Conservation (phyloP, 2,113 vertebrate genomes). For the Nerophis ophidion region DNA sequence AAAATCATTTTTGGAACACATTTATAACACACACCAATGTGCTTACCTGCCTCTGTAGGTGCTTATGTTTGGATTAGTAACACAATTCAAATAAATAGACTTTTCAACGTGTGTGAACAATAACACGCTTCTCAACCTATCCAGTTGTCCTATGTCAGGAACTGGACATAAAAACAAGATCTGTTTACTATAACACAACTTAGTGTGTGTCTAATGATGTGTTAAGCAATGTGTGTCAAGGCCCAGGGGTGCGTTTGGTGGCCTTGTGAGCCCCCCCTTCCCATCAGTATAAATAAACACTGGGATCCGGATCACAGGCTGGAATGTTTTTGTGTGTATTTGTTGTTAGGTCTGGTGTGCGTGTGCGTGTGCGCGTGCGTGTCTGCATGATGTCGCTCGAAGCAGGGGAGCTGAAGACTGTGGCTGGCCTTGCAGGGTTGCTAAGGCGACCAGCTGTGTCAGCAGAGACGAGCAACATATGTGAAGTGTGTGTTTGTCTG, state of each 20-base stretch:
- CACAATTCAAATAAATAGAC: no score
- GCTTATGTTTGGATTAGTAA: no score
- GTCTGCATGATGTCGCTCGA: constrained; percentile 39
- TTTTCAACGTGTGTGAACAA: no score
- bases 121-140: no score
- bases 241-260: constrained; percentile 33
- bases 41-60: no score
- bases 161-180: not conserved
- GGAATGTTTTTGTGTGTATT: constrained; percentile 30
- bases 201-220: constrained; percentile 33
- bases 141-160: no score
- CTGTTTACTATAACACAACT: constrained; percentile 1
- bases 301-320: constrained; percentile 53
- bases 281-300: constrained; percentile 54
- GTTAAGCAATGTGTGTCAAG: constrained; percentile 26
- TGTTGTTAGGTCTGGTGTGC: constrained; percentile 1
- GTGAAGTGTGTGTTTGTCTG: constrained; percentile 55
- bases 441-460: constrained; percentile 60
- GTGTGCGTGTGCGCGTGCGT: not conserved
- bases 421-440: constrained; percentile 58
- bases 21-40: no score
- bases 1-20: no score
- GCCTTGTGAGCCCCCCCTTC: constrained; percentile 26
- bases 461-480: constrained; percentile 61
- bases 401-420: constrained; percentile 50